phyloP scores from a whole-genome alignment of 2,888 invertebrate genomes.

The Orthonychiurus folsomi region DNA sequence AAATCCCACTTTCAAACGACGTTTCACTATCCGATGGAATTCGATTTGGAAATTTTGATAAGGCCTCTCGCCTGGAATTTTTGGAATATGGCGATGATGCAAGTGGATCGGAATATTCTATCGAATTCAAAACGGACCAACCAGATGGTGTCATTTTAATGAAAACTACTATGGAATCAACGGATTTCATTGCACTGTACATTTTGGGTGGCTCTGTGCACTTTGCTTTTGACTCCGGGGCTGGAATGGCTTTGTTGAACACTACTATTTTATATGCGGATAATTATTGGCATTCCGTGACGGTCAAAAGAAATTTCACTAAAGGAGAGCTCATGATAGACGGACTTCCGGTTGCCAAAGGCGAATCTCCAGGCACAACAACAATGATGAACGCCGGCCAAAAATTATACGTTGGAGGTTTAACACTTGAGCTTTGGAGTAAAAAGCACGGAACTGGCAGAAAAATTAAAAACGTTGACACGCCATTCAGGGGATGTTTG shows the following conservation, averaged over 20 bases:
- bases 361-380: slow-evolving; percentile 48
- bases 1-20: slow-evolving; percentile 65
- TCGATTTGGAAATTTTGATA: slow-evolving; percentile 37
- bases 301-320: slow-evolving; percentile 55
- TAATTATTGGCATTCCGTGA: slow-evolving; percentile 68
- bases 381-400: slow-evolving; percentile 54
- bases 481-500: slow-evolving; percentile 75
- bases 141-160: slow-evolving; percentile 79
- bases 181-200: slow-evolving; percentile 65
- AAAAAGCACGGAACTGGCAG: slow-evolving; percentile 25
- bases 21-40: slow-evolving; percentile 50
- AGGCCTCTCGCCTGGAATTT: slow-evolving; percentile 34
- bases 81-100: slow-evolving; percentile 27
- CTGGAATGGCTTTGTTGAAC: slow-evolving; percentile 52
- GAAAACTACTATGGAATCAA: slow-evolving; percentile 53
- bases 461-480: slow-evolving; percentile 51
- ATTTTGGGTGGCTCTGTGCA: slow-evolving; percentile 58
- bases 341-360: slow-evolving; percentile 50
- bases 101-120: slow-evolving; percentile 45
- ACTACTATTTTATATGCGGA: slow-evolving; percentile 58
- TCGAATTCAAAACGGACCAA: slow-evolving; percentile 81
- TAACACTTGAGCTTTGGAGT: slow-evolving; percentile 26
- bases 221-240: slow-evolving; percentile 61
- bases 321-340: slow-evolving; percentile 61
- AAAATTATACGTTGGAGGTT: slow-evolving; percentile 65